Conservation (phyloP, 2,888 invertebrate genomes). For the Cybosia mesomella region DNA sequence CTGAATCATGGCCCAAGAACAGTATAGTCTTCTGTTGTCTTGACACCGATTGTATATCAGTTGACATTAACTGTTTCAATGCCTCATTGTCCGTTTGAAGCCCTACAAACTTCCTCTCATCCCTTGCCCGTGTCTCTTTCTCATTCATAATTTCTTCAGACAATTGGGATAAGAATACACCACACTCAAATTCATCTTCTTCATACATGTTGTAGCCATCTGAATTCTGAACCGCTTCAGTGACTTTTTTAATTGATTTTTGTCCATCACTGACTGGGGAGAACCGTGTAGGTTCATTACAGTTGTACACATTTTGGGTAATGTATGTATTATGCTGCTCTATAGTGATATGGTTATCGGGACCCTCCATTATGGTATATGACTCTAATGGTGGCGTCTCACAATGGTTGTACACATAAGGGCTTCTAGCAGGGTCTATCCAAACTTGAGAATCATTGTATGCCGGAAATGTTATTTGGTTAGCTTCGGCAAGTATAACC, state of each 20-base stretch:
- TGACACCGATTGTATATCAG: constrained; percentile 69
- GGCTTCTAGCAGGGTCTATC: constrained; percentile 77
- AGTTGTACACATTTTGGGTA: constrained; percentile 75
- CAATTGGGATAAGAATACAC: constrained; percentile 70
- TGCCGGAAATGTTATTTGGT: constrained; percentile 52
- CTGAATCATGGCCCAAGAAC: constrained; percentile 71
- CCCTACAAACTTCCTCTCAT: constrained; percentile 62
- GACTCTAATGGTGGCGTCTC: constrained; percentile 56
- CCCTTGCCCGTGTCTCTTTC: constrained; percentile 60
- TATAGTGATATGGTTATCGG: constrained; percentile 63
- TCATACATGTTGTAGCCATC: constrained; percentile 61
- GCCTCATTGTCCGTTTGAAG: constrained; percentile 70
- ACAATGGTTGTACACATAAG: constrained; percentile 73
- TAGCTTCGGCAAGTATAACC: constrained; percentile 58
- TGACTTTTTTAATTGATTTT: constrained; percentile 59
- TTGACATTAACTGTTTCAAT: constrained; percentile 77
- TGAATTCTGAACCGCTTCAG: constrained; percentile 43
- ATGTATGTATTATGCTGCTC: constrained; percentile 76
- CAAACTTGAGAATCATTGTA: constrained; percentile 74
- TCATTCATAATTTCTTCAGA: constrained; percentile 72
- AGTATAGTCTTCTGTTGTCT: constrained; percentile 78
- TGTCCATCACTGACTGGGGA: constrained; percentile 61
- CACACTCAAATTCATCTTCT: constrained; percentile 74
- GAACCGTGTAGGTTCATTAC: constrained; percentile 60
- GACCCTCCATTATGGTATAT: constrained; percentile 62